Conservation (phyloP, 2,113 vertebrate genomes). For the Brachypodius melanocephalos region DNA sequence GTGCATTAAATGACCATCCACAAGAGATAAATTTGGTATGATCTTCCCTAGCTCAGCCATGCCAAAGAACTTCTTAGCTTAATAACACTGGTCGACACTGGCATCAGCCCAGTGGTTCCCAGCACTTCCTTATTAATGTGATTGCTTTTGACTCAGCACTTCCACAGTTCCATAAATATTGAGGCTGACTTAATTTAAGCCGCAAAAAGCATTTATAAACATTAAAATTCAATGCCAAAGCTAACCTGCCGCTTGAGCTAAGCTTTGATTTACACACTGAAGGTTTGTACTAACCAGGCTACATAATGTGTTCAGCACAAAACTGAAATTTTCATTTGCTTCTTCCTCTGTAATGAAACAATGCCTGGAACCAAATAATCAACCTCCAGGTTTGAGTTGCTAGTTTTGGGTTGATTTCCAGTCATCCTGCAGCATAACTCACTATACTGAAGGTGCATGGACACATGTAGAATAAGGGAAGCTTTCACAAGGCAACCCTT, state of each 20-base stretch:
- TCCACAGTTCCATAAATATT: slow-evolving; percentile 53
- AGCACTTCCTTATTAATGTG: slow-evolving; percentile 60
- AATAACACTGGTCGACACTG: slow-evolving; percentile 42
- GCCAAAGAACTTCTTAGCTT: slow-evolving; percentile 63
- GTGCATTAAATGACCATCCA: slow-evolving; percentile 49
- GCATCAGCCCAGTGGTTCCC: slow-evolving; percentile 62
- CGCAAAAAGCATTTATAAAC: slow-evolving; percentile 64
- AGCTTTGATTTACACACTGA: slow-evolving; percentile 21
- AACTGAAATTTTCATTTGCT: not conserved
- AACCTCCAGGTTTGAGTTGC: not conserved
- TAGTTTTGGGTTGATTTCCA: not conserved
- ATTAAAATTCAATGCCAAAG: slow-evolving; percentile 19
- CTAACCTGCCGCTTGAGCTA: slow-evolving; percentile 7
- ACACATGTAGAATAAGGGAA: not conserved
- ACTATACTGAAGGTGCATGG: not conserved
- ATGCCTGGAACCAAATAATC: not conserved
- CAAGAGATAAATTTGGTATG: slow-evolving; percentile 44
- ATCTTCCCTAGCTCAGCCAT: slow-evolving; percentile 17
- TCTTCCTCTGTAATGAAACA: not conserved
- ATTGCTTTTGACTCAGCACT: slow-evolving; percentile 69
- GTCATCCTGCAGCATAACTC: not conserved
- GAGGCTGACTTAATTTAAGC: slow-evolving; percentile 66
- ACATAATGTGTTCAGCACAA: not conserved
- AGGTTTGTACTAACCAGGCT: not conserved
- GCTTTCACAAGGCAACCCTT: not conserved